Evolutionary conservation across 2,797 vertebrate genomes (phyloP).

Genomic region (Spheniscus humboldti): DNA sequence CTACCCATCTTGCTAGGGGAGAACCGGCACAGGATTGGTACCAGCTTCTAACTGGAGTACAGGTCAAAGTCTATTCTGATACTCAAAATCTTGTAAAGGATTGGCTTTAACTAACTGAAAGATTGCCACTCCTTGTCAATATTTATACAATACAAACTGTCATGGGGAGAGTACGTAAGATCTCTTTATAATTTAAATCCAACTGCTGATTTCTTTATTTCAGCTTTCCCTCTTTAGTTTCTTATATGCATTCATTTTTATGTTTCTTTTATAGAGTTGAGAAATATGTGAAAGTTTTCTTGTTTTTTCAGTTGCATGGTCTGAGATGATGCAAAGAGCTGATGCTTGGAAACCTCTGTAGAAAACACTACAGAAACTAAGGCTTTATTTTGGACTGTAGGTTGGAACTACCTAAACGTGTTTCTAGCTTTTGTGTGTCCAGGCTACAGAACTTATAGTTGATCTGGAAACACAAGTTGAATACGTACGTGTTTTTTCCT

Average conservation of each 20-base stretch:
- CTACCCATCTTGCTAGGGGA: not conserved
- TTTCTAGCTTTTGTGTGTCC: not conserved
- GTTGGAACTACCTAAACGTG: not conserved
- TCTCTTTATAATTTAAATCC: not conserved
- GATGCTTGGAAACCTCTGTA: not conserved
- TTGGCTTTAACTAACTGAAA: not conserved
- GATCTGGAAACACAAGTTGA: not conserved
- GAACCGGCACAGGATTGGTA: not conserved
- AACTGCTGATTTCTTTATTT: not conserved
- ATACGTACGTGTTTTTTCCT: not conserved
- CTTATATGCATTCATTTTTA: not conserved
- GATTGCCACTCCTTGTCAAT: constrained; percentile 39
- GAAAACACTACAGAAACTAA: not conserved
- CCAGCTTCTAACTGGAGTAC: not conserved
- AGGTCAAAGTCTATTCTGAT: constrained; percentile 37
- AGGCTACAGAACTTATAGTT: not conserved
- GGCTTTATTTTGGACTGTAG: not conserved
- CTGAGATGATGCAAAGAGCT: not conserved
- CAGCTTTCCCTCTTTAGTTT: not conserved
- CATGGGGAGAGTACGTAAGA: not conserved
- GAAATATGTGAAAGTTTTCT: not conserved
- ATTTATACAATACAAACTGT: constrained; percentile 8
- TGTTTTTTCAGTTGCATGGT: not conserved
- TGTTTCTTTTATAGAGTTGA: not conserved
- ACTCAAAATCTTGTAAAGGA: not conserved